Evolutionary conservation across 2,797 vertebrate genomes (phyloP), one percentile per base, ranked within the genome.

Genomic region (Etheostoma perlongum): DNA sequence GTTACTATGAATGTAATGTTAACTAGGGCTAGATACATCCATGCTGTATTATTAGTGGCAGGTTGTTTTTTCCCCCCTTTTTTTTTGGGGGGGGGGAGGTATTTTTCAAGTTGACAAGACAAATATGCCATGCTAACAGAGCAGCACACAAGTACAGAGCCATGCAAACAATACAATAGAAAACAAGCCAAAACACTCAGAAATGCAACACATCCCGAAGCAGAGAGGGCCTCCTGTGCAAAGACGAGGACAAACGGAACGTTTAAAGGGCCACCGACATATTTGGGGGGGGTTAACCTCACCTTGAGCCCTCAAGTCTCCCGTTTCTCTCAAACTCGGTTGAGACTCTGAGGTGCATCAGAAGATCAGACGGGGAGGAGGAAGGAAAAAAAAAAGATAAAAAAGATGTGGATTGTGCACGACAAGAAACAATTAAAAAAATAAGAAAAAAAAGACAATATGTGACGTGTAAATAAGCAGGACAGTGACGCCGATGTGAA

Each of bases 251-350:
- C 76, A 76, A 42, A 78, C 79, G 25, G 65, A 73, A 74, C n/a
- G 1, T 49, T 74, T 18, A 61, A 47, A 6, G 30, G 33, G 25
- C 54, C 23, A 2, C 25, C 8, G 12, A 54, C 72, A 46, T 33
- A n/a, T 30, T 5, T 1, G 8, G 23, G 13, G 12, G 52, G 57
- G 27, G 23, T 1, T 48, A 74, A 75, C 83, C 97, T 99, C 98
- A 99, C 98, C 98, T 99, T 96, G 98, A 98, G 95, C 98, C 97
- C 97, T 99, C 97, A 97, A 96, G 97, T 98, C 98, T 97, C 96
- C 97, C 96, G 97, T 97, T 99, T 98, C 97, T 97, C 94, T 99
- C 98, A 98, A 97, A 96, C 95, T 99, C 97, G 94, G 96, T 96
- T 89, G 98, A 98, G 95, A 99, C 97, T 99, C 97, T 97, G 93